A percentile compares a stretch with the other conserved stretches of the same genome.
Evolutionary conservation across 2,888 invertebrate genomes (phyloP).

Genomic region (Aproaerema taeniolella): DNA sequence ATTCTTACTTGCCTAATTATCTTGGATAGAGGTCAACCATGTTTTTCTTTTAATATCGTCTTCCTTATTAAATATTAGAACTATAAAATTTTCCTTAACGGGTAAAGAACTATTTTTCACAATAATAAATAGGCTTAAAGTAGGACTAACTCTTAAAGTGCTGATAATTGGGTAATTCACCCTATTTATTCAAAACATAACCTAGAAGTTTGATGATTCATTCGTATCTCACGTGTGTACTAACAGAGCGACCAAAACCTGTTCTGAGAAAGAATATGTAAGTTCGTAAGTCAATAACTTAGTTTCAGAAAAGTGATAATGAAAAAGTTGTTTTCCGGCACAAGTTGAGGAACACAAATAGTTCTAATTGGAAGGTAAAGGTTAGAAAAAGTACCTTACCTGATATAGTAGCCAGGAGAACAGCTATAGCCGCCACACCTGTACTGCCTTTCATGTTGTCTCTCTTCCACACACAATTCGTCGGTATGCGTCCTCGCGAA

Average conservation of each 20-base stretch:
- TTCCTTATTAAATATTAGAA: constrained; percentile 13
- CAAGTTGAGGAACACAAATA: too few species aligned
- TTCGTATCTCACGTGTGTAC: constrained; percentile 24
- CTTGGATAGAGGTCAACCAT: constrained; percentile 9
- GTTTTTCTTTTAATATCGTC: constrained; percentile 11
- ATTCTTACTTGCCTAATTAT: constrained; percentile 10
- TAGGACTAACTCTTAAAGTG: constrained; percentile 20
- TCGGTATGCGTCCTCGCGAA: constrained; percentile 46
- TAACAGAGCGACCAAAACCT: constrained; percentile 31
- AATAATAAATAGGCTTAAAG: constrained; percentile 17
- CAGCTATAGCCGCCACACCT: constrained; percentile 69
- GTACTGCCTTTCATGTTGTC: constrained; percentile 69
- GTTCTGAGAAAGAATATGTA: too few species aligned
- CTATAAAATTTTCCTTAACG: constrained; percentile 14
- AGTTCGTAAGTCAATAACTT: background rate
- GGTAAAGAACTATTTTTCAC: constrained; percentile 17
- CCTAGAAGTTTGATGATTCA: constrained; percentile 38
- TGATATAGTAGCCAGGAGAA: constrained; percentile 64
- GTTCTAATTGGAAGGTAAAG: constrained; percentile 14
- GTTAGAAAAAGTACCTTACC: constrained; percentile 51
- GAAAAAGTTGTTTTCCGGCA: too few species aligned
- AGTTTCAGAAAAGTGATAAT: too few species aligned
- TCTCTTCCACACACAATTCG: constrained; percentile 59
- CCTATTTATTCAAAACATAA: constrained; percentile 31
- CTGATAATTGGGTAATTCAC: constrained; percentile 4